Conservation (phyloP, 2,797 vertebrate genomes). For the Neoniphon sammara region DNA sequence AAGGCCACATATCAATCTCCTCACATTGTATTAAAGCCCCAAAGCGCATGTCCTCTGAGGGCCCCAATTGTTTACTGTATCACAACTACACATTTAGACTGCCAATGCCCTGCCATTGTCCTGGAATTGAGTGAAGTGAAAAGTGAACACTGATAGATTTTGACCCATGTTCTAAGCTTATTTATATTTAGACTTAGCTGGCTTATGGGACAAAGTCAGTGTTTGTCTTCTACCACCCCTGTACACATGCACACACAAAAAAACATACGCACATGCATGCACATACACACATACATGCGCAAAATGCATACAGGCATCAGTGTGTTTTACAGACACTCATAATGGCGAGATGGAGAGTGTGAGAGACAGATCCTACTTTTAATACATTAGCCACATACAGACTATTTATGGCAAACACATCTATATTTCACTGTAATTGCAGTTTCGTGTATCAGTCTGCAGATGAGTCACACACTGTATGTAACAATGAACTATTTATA, state of each 20-base stretch:
- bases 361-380: not conserved
- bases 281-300: too few relatives aligned
- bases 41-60: slow-evolving; percentile 28
- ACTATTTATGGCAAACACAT: slow-evolving; percentile 1
- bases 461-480: not conserved
- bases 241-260: too few relatives aligned
- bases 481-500: not conserved
- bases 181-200: too few relatives aligned
- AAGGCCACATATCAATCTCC: slow-evolving; percentile 59
- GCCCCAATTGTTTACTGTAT: slow-evolving; percentile 34
- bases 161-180: too few relatives aligned
- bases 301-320: not conserved
- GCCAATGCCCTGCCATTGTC: slow-evolving; percentile 33
- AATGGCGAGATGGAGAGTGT: not conserved
- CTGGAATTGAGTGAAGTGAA: too few relatives aligned
- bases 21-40: slow-evolving; percentile 49
- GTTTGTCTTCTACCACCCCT: too few relatives aligned
- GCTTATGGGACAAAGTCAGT: too few relatives aligned
- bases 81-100: slow-evolving; percentile 35
- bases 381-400: not conserved
- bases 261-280: too few relatives aligned
- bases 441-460: slow-evolving; percentile 10
- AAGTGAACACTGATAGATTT: too few relatives aligned
- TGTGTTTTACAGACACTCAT: not conserved
- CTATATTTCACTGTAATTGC: not conserved